phyloP scores from a whole-genome alignment of 2,888 invertebrate genomes.

The Mantis religiosa region DNA sequence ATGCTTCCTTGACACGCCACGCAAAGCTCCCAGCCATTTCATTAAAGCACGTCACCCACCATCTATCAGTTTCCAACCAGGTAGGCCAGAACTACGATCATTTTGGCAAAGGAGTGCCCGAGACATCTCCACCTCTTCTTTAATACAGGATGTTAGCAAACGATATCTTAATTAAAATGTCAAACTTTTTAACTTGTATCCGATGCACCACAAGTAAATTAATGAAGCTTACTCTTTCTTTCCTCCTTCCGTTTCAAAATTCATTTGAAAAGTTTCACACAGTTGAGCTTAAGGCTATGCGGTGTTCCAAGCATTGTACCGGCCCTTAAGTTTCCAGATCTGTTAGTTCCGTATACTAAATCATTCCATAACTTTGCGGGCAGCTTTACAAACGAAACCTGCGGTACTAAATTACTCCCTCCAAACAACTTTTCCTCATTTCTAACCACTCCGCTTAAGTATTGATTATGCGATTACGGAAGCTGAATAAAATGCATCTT shows the following conservation, averaged over 20 bases:
- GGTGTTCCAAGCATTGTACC: background rate
- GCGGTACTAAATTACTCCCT: background rate
- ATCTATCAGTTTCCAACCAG: background rate
- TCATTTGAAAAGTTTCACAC: background rate
- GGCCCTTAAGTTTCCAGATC: background rate
- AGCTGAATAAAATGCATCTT: background rate
- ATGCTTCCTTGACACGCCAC: background rate
- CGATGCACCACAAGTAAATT: background rate
- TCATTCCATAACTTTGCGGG: background rate
- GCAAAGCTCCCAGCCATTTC: background rate
- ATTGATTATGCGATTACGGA: background rate
- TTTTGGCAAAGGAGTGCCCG: background rate
- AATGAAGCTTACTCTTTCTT: background rate
- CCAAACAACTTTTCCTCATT: background rate
- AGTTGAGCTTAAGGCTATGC: background rate
- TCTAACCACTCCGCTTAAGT: background rate
- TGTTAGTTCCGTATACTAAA: background rate
- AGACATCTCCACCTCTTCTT: background rate
- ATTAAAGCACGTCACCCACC: constrained; percentile 1
- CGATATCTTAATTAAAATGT: constrained; percentile 1
- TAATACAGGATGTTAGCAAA: background rate
- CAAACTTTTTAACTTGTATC: constrained; percentile 1
- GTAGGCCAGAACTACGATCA: background rate
- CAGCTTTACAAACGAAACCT: background rate
- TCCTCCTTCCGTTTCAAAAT: background rate